phyloP scores from a whole-genome alignment of 2,888 invertebrate species.

The Heliothis peltigera region DNA sequence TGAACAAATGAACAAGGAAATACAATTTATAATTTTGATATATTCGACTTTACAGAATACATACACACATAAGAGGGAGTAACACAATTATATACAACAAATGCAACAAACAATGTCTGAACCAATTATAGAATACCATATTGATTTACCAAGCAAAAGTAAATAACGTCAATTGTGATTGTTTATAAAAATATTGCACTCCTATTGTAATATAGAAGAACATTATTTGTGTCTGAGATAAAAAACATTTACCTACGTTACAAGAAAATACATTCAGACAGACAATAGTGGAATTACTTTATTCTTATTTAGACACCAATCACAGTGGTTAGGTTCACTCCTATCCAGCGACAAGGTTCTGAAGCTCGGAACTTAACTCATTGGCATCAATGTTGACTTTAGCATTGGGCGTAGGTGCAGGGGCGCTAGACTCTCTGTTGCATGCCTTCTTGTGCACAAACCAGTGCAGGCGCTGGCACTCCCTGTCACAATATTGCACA shows the following conservation, averaged over 20 bases:
- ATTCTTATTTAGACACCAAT: slow-evolving; percentile 47
- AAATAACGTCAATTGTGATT: slow-evolving; percentile 50
- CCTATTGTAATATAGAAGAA: slow-evolving; percentile 41
- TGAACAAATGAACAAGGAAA: slow-evolving; percentile 11
- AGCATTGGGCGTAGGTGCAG: slow-evolving; percentile 67
- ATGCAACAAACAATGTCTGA: slow-evolving; percentile 49
- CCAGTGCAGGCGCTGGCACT: slow-evolving; percentile 98
- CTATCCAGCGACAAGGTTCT: slow-evolving; percentile 86
- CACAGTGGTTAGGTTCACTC: slow-evolving; percentile 4
- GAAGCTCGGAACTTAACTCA: slow-evolving; percentile 87
- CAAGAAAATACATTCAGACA: slow-evolving; percentile 61
- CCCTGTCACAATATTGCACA: slow-evolving; percentile 97
- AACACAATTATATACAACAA: slow-evolving; percentile 63
- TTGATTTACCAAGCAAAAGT: slow-evolving; percentile 35
- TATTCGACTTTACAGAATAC: slow-evolving; percentile 55
- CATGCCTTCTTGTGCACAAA: slow-evolving; percentile 97
- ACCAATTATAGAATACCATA: slow-evolving; percentile 42
- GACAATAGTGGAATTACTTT: slow-evolving; percentile 54
- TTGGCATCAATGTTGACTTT: slow-evolving; percentile 81
- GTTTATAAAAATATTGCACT: slow-evolving; percentile 58
- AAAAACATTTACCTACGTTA: slow-evolving; percentile 56
- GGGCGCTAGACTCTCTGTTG: slow-evolving; percentile 90
- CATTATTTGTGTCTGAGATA: slow-evolving; percentile 36
- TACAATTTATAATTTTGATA: slow-evolving; percentile 57
- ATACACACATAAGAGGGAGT: slow-evolving; percentile 52